Base-by-base conservation (phyloP, 92 coral and sea anemone genomes). In the Zoanthus solanderi region DNA sequence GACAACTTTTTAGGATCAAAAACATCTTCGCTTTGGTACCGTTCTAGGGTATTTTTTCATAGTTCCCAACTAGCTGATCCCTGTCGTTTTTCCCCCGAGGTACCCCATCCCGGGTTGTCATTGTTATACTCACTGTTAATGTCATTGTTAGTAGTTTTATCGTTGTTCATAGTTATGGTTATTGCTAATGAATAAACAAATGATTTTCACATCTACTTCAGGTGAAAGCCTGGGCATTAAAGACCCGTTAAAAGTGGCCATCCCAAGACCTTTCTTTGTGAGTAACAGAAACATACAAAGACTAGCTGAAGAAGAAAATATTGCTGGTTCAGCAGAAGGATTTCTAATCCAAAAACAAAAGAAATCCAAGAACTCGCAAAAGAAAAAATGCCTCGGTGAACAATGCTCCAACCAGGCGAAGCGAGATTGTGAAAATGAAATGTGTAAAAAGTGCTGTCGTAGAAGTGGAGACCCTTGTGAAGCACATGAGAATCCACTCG, bases 371-470 rank as follows among this genome's bases (percentile, higher is more conserved):
- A 77, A 58, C n/a, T 37, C 79, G 16, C 76, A 80, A 37, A 56
- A 87, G 17, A 89, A 84, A 31, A 88, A 85, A 78, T 97, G 99
- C 79, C 77, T 79, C 0, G 98, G 98, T 7, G 73, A 85, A 30
- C 91, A 81, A 15, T 97, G 99, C 92, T 77, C 93, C n/a, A 97
- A 97, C 88, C 98, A 94, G 67, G 94, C 96, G 2, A 97, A 97
- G 83, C 92, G 85, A 15, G 98, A 96, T 81, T 97, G 99, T 57
- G 94, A 94, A 56, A 95, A 95, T 66, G 89, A 73, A 44, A 93
- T 97, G 95, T 97, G 99, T 72, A 96, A 95, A 31, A 91, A 93
- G 34, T 97, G 99, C 74, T 97, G 99, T 81, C 93, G 90, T 72
- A 92, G 84, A 69, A 92, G 95, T 75, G 95, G 93, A 0, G 92